phyloP scores from a whole-genome alignment of 2,113 vertebrate species.

The Pavo muticus region DNA sequence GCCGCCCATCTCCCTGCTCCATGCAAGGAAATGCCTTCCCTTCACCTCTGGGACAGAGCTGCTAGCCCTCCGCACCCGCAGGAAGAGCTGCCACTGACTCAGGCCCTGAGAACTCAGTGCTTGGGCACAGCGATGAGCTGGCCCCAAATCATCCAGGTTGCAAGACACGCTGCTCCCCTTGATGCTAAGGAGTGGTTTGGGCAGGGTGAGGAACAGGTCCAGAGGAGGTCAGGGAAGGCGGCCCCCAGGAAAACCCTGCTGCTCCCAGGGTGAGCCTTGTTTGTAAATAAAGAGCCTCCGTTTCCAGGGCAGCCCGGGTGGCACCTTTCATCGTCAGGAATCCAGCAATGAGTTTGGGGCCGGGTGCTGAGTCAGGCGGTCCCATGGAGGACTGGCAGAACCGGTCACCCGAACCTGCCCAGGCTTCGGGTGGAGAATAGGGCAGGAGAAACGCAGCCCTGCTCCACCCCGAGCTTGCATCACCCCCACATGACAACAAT shows the following conservation, averaged over 20 bases:
- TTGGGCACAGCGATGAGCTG: slow-evolving; percentile 15
- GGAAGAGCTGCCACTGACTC: slow-evolving; percentile 27
- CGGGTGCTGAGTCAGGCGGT: slow-evolving; percentile 41
- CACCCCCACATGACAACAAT: neutral
- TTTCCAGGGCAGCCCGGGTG: slow-evolving; percentile 41
- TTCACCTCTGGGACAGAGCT: accelerated
- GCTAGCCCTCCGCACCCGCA: neutral
- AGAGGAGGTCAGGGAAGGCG: slow-evolving; percentile 31
- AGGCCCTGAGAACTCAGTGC: neutral
- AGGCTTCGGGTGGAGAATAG: neutral
- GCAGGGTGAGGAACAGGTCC: neutral
- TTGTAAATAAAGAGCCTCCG: slow-evolving; percentile 61
- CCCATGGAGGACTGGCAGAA: slow-evolving; percentile 44
- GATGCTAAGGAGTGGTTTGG: slow-evolving; percentile 48
- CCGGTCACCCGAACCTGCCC: slow-evolving; percentile 36
- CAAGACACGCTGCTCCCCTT: slow-evolving; percentile 13
- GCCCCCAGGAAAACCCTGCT: slow-evolving; percentile 35
- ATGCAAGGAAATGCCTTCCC: accelerated
- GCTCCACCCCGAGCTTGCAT: neutral
- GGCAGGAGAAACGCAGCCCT: slow-evolving; percentile 40
- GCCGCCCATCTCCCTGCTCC: neutral
- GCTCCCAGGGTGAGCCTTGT: neutral
- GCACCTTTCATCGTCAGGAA: slow-evolving; percentile 59
- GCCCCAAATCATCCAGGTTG: slow-evolving; percentile 3
- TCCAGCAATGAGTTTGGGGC: slow-evolving; percentile 47